Evolutionary conservation across 2,888 invertebrate genomes (phyloP), one percentile per base, ranked within the genome.

Genomic region (Caenorhabditis parvicauda): DNA sequence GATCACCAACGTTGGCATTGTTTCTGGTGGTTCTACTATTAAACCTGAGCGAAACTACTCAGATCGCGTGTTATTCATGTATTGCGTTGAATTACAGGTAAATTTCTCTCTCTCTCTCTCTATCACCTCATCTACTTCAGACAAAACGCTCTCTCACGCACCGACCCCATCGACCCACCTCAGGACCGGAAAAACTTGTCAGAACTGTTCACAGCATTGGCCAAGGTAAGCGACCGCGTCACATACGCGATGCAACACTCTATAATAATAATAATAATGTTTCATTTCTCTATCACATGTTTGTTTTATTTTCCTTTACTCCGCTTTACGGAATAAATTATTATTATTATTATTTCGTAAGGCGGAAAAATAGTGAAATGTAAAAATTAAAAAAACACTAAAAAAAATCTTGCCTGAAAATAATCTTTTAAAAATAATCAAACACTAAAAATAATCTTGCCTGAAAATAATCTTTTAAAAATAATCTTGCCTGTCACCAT

Each of bases 61-160:
- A n/a, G n/a, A n/a, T n/a, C n/a, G 59, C 59, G 0, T 60, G 60
- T 45, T 60, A 60, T 41, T 60, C 60, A 6, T 60, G 60, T 48
- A 19, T 60, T 14, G 60, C 60, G 5, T 25, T 60, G 19, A 60
- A 60, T 27, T 60, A 60, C 48, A 60, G 60, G 60, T 60, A 7
- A 12, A 7, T 4, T 17, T 22, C 42, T 1, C 19, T 44, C 4
- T 42, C 24, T 39, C n/a, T 32, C 14, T 24, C 25, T 25, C 12
- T n/a, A 3, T 25, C 17, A n/a, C 44, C 24, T 27, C 39, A 28
- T 27, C 12, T 32, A 14, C 55, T 60, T 28, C 48, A 60, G 60
- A 53, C 60, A 60, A 19, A 51, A 55, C 45, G 60, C 56, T 2
- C 50, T 60, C 9, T 60, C 60, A 22, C 52, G 55, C 24, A 53